Percentiles rank a stretch among this genome's conserved stretches.
Evolutionary conservation across 2,113 vertebrate genomes (phyloP).

Genomic region (Platichthys stellatus): DNA sequence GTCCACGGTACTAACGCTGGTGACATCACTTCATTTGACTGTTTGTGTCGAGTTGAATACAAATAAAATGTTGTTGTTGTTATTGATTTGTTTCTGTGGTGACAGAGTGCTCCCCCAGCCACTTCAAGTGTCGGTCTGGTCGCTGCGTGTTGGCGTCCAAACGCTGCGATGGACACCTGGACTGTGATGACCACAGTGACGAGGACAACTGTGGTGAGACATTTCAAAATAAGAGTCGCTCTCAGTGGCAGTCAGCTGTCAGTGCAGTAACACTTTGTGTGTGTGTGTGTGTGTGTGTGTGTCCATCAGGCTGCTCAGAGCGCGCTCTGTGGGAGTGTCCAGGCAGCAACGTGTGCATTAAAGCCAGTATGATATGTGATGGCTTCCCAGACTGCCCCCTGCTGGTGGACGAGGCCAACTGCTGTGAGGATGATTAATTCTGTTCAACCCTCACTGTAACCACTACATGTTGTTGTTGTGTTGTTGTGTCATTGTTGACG

Average conservation of each 20-base stretch:
- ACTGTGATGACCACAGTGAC: conserved; percentile 96
- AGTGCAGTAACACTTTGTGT: neutral
- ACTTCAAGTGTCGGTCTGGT: conserved; percentile 94
- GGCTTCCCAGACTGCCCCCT: conserved; percentile 95
- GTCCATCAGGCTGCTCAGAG: conserved; percentile 88
- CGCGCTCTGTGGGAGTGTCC: conserved; percentile 96
- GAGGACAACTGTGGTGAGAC: conserved; percentile 93
- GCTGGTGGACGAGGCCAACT: conserved; percentile 91
- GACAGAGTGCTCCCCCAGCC: conserved; percentile 95
- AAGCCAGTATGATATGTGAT: conserved; percentile 91
- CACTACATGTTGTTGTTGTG: no score
- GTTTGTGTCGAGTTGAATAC: neutral
- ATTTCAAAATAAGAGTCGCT: conserved; percentile 8
- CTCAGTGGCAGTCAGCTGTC: neutral
- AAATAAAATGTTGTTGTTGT: neutral
- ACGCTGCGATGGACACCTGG: conserved; percentile 92
- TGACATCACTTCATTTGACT: neutral
- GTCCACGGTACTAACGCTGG: conserved; percentile 84
- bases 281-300: conserved; percentile 1
- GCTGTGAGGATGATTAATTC: conserved; percentile 85
- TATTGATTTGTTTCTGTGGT: conserved; percentile 49
- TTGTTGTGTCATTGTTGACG: no score
- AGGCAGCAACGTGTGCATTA: conserved; percentile 87
- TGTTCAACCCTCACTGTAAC: no score
- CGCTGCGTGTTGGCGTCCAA: conserved; percentile 91